Conservation (phyloP, 1,140 invertebrate genomes). For the Calephelis virginiensis region DNA sequence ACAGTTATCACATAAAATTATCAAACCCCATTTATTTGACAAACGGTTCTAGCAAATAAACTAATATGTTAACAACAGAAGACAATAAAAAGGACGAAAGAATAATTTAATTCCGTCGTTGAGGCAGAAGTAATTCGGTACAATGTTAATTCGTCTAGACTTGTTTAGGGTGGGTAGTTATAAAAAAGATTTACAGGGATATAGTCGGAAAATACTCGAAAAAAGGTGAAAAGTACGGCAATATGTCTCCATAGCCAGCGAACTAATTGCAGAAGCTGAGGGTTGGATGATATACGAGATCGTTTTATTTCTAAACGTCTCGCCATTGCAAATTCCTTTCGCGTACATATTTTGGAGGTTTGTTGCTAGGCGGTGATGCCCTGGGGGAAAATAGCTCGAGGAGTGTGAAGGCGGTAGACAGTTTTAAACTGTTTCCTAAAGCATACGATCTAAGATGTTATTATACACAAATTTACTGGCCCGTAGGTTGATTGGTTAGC, state of each 20-base stretch:
- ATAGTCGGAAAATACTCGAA: constrained; percentile 19
- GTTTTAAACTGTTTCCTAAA: not conserved
- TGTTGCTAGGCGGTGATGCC: not conserved
- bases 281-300: constrained; percentile 35
- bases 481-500: too few relatives aligned
- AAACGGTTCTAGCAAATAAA: constrained; percentile 25
- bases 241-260: constrained; percentile 33
- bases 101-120: constrained; percentile 28
- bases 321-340: constrained; percentile 18
- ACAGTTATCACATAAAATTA: constrained; percentile 10
- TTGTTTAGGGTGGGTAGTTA: constrained; percentile 33
- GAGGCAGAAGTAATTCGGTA: constrained; percentile 30
- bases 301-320: constrained; percentile 34
- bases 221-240: constrained; percentile 35
- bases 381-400: not conserved
- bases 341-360: constrained; percentile 5
- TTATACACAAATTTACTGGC: too few relatives aligned
- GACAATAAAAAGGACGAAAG: constrained; percentile 30
- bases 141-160: constrained; percentile 38
- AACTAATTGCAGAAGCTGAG: constrained; percentile 36
- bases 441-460: too few relatives aligned
- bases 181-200: constrained; percentile 38
- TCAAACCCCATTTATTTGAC: constrained; percentile 12
- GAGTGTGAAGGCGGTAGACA: not conserved
- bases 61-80: constrained; percentile 25